Evolutionary conservation across 2,113 vertebrate species (phyloP).

Genomic region (Percina caprodes): DNA sequence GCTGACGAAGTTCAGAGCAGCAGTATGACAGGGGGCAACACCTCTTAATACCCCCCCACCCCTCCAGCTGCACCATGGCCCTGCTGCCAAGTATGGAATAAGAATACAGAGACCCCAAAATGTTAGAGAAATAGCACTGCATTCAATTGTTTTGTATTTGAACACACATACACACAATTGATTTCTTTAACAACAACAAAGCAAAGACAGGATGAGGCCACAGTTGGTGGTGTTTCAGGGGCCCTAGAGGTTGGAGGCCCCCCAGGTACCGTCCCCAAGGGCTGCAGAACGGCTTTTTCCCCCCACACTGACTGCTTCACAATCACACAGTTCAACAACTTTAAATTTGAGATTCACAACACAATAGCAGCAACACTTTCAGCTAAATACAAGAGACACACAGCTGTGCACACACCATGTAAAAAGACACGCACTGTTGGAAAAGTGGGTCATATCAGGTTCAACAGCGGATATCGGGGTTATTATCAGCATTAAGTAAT

Average conservation of each 20-base stretch:
- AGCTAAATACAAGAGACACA: slow-evolving; percentile 2
- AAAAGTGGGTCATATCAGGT: neutral
- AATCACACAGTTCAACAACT: neutral
- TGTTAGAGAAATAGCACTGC: no score
- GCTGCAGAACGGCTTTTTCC: no score
- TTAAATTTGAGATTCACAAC: neutral
- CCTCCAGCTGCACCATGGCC: slow-evolving; percentile 5
- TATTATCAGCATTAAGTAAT: neutral
- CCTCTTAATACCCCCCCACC: neutral
- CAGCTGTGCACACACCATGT: neutral
- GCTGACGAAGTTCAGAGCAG: slow-evolving; percentile 27
- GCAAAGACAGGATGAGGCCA: no score
- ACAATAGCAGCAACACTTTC: neutral
- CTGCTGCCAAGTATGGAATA: neutral
- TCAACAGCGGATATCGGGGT: neutral
- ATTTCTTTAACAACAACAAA: no score
- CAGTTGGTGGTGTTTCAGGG: no score
- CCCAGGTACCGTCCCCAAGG: no score
- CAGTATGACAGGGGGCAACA: slow-evolving; percentile 15
- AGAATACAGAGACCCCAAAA: no score
- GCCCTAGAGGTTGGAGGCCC: no score
- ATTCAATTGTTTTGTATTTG: no score
- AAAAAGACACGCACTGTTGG: neutral
- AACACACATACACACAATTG: no score
- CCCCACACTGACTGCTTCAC: neutral